These are phyloP conservation scores for Pantherophis alleghaniensis DNA, from an alignment of 2,797 vertebrate species.

Conservation along the genomic window DNA sequence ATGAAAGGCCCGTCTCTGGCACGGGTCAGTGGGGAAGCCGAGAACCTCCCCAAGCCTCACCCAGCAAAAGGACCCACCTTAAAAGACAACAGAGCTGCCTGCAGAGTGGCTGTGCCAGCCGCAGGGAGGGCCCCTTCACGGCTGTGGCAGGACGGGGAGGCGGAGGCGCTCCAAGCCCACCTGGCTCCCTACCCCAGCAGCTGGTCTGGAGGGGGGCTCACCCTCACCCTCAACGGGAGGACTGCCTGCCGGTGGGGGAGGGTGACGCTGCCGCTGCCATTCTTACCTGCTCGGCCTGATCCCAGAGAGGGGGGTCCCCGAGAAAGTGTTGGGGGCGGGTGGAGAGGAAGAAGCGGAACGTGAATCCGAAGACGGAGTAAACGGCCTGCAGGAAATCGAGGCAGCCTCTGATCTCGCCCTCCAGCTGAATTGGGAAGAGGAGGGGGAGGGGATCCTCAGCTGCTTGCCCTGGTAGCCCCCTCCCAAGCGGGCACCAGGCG, in stretches of 20 bases:
- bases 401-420: slow-evolving; percentile 84
- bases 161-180: no score
- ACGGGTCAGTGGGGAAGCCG: neutral
- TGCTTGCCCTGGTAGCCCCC: neutral
- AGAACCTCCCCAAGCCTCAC: neutral
- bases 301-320: slow-evolving; percentile 86
- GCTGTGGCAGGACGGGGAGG: no score
- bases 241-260: no score
- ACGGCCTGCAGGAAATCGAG: slow-evolving; percentile 86
- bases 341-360: slow-evolving; percentile 85
- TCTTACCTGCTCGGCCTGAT: slow-evolving; percentile 85
- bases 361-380: slow-evolving; percentile 87
- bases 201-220: neutral
- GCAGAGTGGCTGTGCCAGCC: neutral
- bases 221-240: no score
- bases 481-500: neutral
- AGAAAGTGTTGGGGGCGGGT: slow-evolving; percentile 84
- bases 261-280: no score
- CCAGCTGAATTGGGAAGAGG: slow-evolving; percentile 72
- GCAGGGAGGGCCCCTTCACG: neutral
- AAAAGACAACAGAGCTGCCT: neutral
- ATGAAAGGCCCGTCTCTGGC: neutral
- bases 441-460: neutral
- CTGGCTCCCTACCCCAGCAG: neutral
- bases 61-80: no score